Percentiles rank a stretch among this genome's conserved stretches.
Evolutionary conservation across 2,888 invertebrate species (phyloP).

Genomic region (Nematopogon swammerdamellus): DNA sequence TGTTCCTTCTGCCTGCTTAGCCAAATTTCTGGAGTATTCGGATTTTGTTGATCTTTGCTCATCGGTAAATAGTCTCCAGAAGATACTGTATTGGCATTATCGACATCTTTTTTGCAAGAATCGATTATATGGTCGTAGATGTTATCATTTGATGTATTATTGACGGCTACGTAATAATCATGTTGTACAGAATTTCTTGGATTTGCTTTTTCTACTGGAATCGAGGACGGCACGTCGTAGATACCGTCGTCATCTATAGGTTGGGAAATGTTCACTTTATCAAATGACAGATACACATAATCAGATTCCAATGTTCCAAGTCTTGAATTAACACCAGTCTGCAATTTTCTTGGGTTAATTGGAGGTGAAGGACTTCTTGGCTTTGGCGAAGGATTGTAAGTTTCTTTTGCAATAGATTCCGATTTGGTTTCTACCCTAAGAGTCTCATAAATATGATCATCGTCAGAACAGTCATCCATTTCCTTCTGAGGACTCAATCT

Average conservation of each 20-base stretch:
- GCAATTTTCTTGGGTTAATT: conserved; percentile 13
- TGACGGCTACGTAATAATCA: conserved; percentile 39
- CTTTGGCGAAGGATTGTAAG: conserved; percentile 21
- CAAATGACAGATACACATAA: conserved; percentile 48
- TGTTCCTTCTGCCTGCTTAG: conserved; percentile 67
- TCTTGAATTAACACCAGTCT: conserved; percentile 21
- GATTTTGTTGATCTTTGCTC: conserved; percentile 45
- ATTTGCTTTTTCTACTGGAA: conserved; percentile 29
- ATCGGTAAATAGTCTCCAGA: conserved; percentile 40
- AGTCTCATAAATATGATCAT: conserved; percentile 61
- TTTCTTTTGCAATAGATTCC: conserved; percentile 26
- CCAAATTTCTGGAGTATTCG: conserved; percentile 69
- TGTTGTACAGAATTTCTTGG: conserved; percentile 10
- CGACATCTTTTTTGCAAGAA: conserved; percentile 37
- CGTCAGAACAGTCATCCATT: conserved; percentile 27
- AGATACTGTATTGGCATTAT: conserved; percentile 20
- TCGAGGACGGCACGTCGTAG: conserved; percentile 38
- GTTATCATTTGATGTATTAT: conserved; percentile 21
- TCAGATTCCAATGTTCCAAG: conserved; percentile 39
- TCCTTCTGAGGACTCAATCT: conserved; percentile 18
- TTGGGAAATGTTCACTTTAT: conserved; percentile 28
- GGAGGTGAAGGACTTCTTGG: conserved; percentile 37
- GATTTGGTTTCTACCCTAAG: conserved; percentile 32
- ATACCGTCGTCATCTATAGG: conserved; percentile 28
- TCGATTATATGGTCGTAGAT: conserved; percentile 37